Conservation (phyloP, 2,888 invertebrate species). For the Drosophila rellima region DNA sequence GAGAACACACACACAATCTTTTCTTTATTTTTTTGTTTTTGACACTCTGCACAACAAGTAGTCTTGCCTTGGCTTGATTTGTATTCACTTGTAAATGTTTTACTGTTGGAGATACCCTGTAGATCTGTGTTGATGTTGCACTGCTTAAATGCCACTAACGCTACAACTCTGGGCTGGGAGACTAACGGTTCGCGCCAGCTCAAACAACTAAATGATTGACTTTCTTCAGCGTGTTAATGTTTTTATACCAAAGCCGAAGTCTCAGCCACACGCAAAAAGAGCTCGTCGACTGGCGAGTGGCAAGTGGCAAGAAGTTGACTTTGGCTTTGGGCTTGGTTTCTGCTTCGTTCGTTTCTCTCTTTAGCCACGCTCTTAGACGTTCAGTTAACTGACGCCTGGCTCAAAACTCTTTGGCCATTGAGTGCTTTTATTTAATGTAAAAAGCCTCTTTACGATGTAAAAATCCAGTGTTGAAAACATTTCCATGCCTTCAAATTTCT, state of each 20-base stretch:
- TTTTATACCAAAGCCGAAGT: slow-evolving; percentile 80
- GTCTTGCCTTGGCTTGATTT: slow-evolving; percentile 13
- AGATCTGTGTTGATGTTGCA: slow-evolving; percentile 37
- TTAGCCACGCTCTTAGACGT: slow-evolving; percentile 37
- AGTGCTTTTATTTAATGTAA: slow-evolving; percentile 33
- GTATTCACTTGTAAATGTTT: slow-evolving; percentile 6
- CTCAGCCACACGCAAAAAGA: slow-evolving; percentile 17
- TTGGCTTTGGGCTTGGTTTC: slow-evolving; percentile 23
- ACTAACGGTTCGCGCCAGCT: slow-evolving; percentile 79
- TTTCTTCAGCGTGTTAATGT: slow-evolving; percentile 84
- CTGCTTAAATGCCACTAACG: slow-evolving; percentile 62
- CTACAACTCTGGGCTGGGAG: slow-evolving; percentile 15
- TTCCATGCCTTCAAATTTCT: too few relatives aligned
- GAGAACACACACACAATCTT: slow-evolving; percentile 13
- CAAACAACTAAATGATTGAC: slow-evolving; percentile 84
- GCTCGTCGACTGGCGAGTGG: slow-evolving; percentile 39
- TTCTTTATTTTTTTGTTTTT: not conserved
- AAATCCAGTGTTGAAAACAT: too few relatives aligned
- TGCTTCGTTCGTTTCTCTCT: slow-evolving; percentile 38
- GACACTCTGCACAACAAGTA: slow-evolving; percentile 3
- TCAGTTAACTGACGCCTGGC: not conserved
- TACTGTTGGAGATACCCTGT: slow-evolving; percentile 1
- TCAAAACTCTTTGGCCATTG: slow-evolving; percentile 18
- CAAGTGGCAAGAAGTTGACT: slow-evolving; percentile 49
- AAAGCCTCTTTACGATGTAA: too few relatives aligned